Percentiles rank a stretch among this genome's conserved stretches.
These are phyloP conservation scores for Coregonus suidteri DNA, from an alignment of 2,797 vertebrate genomes.

Conservation along the genomic window DNA sequence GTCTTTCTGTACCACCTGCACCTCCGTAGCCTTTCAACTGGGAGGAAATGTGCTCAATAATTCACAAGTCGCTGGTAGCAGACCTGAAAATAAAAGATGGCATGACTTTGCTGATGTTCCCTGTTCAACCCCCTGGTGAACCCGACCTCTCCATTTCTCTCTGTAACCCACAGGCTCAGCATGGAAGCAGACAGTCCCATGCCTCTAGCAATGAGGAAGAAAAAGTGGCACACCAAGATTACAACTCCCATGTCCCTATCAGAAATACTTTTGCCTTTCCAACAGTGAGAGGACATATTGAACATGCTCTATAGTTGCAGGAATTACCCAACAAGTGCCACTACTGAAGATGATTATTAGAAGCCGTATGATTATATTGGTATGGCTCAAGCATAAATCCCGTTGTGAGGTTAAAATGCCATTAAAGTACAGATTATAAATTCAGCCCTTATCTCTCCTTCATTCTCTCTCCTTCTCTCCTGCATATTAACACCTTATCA, in stretches of 20 bases:
- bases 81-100: conserved; percentile 6
- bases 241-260: background rate
- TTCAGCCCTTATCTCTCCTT: conserved; percentile 34
- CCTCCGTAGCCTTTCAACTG: conserved; percentile 16
- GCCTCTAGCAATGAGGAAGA: background rate
- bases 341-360: no score
- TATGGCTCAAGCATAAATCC: no score
- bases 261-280: background rate
- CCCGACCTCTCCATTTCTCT: background rate
- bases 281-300: background rate
- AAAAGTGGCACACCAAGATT: background rate
- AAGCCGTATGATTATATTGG: no score
- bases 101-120: background rate
- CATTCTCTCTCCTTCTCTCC: background rate
- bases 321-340: no score
- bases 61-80: background rate
- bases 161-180: background rate
- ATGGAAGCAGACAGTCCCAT: background rate
- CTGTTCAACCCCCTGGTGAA: background rate
- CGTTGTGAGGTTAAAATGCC: no score
- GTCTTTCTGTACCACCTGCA: conserved; percentile 13
- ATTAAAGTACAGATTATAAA: conserved; percentile 16
- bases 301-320: background rate
- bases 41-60: conserved; percentile 7
- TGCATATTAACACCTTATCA: conserved; percentile 62